These are phyloP conservation scores for Melanotaenia boesemani DNA, from an alignment of 2,797 vertebrate genomes.

Conservation along the genomic window DNA sequence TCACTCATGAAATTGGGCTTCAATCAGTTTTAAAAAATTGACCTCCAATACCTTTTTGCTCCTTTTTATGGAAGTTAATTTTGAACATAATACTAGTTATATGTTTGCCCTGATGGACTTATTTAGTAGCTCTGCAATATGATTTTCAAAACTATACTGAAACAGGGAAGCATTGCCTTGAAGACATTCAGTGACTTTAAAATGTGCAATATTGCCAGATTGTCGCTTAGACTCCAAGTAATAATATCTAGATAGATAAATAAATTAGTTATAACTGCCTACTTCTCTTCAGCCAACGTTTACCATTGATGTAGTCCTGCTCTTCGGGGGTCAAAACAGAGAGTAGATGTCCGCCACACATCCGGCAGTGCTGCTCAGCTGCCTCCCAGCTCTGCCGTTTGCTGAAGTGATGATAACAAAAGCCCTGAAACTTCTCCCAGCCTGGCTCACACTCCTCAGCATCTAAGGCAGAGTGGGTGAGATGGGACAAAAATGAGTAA, in stretches of 20 bases:
- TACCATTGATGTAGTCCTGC: conserved; percentile 93
- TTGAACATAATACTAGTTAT: not conserved
- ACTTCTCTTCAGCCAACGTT: not conserved
- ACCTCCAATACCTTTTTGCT: not conserved
- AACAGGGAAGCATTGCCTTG: not conserved
- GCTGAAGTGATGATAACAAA: conserved; percentile 91
- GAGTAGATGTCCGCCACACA: conserved; percentile 88
- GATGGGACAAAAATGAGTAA: not conserved
- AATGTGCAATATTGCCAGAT: not conserved
- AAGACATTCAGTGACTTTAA: not conserved
- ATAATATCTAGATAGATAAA: not conserved
- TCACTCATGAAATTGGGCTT: not conserved
- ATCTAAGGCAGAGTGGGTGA: conserved; percentile 72
- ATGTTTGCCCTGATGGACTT: not conserved
- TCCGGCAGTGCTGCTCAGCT: conserved; percentile 90
- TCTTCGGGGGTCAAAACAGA: conserved; percentile 93
- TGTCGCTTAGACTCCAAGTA: not conserved
- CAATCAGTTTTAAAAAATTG: not conserved
- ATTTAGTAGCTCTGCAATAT: not conserved
- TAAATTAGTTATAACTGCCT: not conserved
- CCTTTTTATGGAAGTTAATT: not conserved
- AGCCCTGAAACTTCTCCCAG: conserved; percentile 93
- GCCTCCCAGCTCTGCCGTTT: conserved; percentile 92
- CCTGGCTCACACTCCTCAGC: conserved; percentile 84
- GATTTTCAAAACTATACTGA: not conserved